phyloP scores from a whole-genome alignment of 1,140 invertebrate genomes.

The Drosophila pruinosa region DNA sequence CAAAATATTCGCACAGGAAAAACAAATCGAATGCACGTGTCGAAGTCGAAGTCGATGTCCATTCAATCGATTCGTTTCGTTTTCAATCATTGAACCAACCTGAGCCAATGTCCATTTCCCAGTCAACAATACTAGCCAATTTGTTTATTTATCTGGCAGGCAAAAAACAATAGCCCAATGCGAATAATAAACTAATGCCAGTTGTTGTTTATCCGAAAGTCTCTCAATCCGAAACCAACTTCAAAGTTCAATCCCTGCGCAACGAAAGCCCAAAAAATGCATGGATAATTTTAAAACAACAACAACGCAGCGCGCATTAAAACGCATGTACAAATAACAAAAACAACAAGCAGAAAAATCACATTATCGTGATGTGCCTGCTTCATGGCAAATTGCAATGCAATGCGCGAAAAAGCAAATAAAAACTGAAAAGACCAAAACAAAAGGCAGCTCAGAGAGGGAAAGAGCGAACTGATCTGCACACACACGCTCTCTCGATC shows the following conservation, averaged over 20 bases:
- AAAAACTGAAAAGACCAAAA: not conserved
- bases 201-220: slow-evolving; percentile 38
- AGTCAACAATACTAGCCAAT: slow-evolving; percentile 23
- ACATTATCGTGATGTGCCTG: slow-evolving; percentile 2
- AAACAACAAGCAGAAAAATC: not conserved
- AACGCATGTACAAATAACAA: slow-evolving; percentile 4
- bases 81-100: slow-evolving; percentile 39
- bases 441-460: not conserved
- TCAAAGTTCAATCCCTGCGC: slow-evolving; percentile 6
- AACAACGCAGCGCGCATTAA: not conserved
- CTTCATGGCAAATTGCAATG: slow-evolving; percentile 16
- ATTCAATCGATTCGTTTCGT: slow-evolving; percentile 23
- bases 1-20: not conserved
- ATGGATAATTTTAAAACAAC: slow-evolving; percentile 3
- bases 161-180: slow-evolving; percentile 3
- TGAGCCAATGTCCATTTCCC: slow-evolving; percentile 22
- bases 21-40: slow-evolving; percentile 31
- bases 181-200: slow-evolving; percentile 23
- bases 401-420: slow-evolving; percentile 26
- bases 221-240: slow-evolving; percentile 2
- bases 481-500: not conserved
- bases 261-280: slow-evolving; percentile 1
- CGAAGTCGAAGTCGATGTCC: too few species aligned
- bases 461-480: not conserved
- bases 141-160: slow-evolving; percentile 27